A percentile compares a stretch with the other conserved stretches of the same genome.
These are phyloP conservation scores for Drosophila sturtevanti DNA, from an alignment of 1,140 invertebrate genomes.

Conservation along the genomic window DNA sequence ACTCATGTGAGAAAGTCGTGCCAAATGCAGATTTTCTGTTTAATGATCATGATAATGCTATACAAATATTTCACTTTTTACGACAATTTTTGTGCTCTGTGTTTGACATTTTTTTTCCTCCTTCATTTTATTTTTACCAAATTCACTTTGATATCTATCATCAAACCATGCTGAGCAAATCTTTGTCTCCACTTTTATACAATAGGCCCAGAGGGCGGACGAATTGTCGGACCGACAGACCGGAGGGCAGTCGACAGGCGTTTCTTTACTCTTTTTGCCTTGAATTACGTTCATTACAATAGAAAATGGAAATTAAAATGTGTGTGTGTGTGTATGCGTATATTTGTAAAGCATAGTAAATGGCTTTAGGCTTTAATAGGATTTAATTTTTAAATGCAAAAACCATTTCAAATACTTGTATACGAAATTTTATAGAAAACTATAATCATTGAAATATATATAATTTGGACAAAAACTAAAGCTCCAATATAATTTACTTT, in stretches of 20 bases:
- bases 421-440: too few species aligned
- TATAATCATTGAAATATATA: too few species aligned
- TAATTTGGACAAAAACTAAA: not conserved
- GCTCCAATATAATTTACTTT: too few species aligned
- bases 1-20: slow-evolving; percentile 75
- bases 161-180: slow-evolving; percentile 43
- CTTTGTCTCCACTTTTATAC: slow-evolving; percentile 16
- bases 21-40: slow-evolving; percentile 67
- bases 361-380: not conserved
- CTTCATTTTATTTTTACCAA: too few species aligned
- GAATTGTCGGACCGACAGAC: too few species aligned
- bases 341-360: not conserved
- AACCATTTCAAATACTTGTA: not conserved
- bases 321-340: not conserved
- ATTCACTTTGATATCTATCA: slow-evolving; percentile 7
- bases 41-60: slow-evolving; percentile 56
- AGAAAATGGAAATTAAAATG: slow-evolving; percentile 4
- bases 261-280: slow-evolving; percentile 9
- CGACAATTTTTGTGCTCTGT: slow-evolving; percentile 10
- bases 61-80: slow-evolving; percentile 7
- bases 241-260: not conserved
- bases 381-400: not conserved
- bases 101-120: slow-evolving; percentile 14
- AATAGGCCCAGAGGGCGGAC: not conserved
- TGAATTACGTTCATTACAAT: slow-evolving; percentile 7